Base-by-base conservation (phyloP, 2,888 invertebrate genomes). In the Drosophila dives region DNA sequence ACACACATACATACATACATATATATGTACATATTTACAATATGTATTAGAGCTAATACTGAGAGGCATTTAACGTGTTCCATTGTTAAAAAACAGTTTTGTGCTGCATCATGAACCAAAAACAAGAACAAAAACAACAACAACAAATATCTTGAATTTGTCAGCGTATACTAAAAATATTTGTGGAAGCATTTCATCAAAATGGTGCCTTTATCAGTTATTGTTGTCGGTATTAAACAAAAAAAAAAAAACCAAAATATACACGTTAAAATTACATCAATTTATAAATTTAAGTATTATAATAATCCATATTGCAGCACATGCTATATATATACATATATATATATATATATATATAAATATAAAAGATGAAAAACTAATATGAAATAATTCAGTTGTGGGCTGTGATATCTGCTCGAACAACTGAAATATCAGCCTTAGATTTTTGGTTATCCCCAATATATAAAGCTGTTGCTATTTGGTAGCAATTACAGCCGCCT, bases 181-280 rank as follows among this genome's bases (percentile, higher is more conserved):
- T 60, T 80, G 75, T 82, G 80, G 70, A 89, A 85, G 86, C 88
- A 90, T 86, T 89, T 86, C 88, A 86, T 90, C 91, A 90, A 88
- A 89, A 91, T 91, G 89, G 91, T 91, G 91, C 91, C 91, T 91
- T 91, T 90, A 91, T 89, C 84, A 86, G 90, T 89, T 91, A 83
- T 90, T 90, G 86, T 85, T 91, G 75, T 77, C 66, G 60, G 72
- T 66, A 71, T 63, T 64, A 53, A 58, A 64, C 65, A 55, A 23
- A 34, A 26, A 26, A 65, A 54, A 23, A 34, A 23, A 32, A 65
- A 54, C 55, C 20, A 34, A 26, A 48, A n/a, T 51, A 48, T 20
- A 60, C 17, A 69, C 51, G 38, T 20, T n/a, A n/a, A 67, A 54
- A 40, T 48, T 50, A 65, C 55, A 66, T 72, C 53, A 49, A 61